A percentile compares a stretch with the other conserved stretches of the same genome.
phyloP scores from a whole-genome alignment of 2,113 vertebrate genomes.

The Ceyx margarethae region DNA sequence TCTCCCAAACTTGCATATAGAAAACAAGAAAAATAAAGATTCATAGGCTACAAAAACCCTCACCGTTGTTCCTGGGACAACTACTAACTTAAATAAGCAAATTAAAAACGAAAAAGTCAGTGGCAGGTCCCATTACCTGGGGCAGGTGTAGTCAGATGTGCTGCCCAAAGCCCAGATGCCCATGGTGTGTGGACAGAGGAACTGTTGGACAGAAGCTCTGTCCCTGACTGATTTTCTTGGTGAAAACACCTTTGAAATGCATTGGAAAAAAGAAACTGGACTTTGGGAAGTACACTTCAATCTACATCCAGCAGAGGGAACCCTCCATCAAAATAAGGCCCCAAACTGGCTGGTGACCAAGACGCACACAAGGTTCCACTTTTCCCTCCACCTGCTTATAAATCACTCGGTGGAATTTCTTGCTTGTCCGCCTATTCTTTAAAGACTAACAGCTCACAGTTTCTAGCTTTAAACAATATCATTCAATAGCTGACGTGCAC shows the following conservation, averaged over 20 bases:
- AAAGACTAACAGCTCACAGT: conserved; percentile 35
- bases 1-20: neutral
- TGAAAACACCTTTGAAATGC: neutral
- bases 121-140: neutral
- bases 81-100: neutral
- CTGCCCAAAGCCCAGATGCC: neutral
- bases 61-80: neutral
- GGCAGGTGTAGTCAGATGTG: neutral
- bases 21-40: neutral
- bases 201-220: neutral
- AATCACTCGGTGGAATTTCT: conserved; percentile 47
- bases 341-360: neutral
- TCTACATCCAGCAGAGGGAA: conserved; percentile 64
- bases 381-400: conserved; percentile 41
- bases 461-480: conserved; percentile 48
- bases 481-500: conserved; percentile 30
- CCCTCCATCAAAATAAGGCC: conserved; percentile 53
- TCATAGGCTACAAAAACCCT: neutral
- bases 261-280: neutral
- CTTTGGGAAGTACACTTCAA: neutral
- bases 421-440: conserved; percentile 39
- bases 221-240: neutral
- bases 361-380: conserved; percentile 45
- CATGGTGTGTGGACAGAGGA: fast-evolving
- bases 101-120: neutral